Evolutionary conservation across 1,140 invertebrate genomes (phyloP).

Genomic region (Delia radicum): DNA sequence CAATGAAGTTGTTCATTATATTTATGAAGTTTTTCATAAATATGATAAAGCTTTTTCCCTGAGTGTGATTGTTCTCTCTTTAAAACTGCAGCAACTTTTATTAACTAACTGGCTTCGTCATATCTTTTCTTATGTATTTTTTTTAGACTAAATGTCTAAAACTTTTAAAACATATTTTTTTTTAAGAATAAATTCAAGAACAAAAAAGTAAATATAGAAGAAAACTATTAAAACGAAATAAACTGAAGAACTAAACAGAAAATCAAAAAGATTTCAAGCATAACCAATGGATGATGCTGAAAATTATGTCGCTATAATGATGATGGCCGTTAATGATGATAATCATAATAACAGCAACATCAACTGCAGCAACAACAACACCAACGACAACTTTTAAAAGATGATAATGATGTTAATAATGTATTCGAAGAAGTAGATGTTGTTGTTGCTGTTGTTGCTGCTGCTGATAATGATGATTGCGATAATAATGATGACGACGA

Average conservation of each 20-base stretch:
- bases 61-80: no score
- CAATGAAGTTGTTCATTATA: no score
- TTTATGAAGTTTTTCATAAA: no score
- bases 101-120: not conserved
- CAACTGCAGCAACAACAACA: not conserved
- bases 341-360: not conserved
- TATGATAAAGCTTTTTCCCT: no score
- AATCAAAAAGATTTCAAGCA: not conserved
- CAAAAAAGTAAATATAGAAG: not conserved
- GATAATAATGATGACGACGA: not conserved
- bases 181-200: not conserved
- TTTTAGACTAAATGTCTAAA: not conserved
- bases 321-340: not conserved
- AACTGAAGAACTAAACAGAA: not conserved
- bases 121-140: not conserved
- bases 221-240: not conserved
- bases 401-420: not conserved
- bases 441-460: not conserved
- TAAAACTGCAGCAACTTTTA: not conserved
- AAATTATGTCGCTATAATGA: conserved; percentile 1
- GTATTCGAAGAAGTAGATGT: not conserved
- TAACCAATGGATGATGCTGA: not conserved
- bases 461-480: not conserved
- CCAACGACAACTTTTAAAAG: not conserved
- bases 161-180: not conserved